These are phyloP conservation scores for Rhyacichthys aspro DNA, from an alignment of 2,797 vertebrate species.

Conservation along the genomic window DNA sequence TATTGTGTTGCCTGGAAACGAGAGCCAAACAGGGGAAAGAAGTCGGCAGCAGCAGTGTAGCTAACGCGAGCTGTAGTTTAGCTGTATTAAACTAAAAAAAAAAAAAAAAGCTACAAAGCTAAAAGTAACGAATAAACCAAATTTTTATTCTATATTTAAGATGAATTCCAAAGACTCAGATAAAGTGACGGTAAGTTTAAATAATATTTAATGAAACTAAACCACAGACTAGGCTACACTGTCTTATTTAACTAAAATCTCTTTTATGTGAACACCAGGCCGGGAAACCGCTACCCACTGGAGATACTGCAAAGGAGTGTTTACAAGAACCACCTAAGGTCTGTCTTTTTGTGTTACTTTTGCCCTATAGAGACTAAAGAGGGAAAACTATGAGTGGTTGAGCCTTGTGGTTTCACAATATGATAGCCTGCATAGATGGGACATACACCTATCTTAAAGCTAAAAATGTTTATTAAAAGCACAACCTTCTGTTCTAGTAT, in stretches of 20 bases:
- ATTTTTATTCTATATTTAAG: too few species aligned
- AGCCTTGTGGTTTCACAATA: too few species aligned
- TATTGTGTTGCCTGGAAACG: constrained; percentile 54
- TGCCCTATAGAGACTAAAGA: not conserved
- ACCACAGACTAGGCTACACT: too few species aligned
- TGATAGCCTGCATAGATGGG: too few species aligned
- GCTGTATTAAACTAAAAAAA: too few species aligned
- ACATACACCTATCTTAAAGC: too few species aligned
- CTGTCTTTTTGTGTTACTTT: constrained; percentile 5
- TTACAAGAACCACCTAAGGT: constrained; percentile 81
- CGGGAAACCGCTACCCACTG: constrained; percentile 74
- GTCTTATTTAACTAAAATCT: not conserved
- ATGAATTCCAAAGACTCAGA: constrained; percentile 1
- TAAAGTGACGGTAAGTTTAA: constrained; percentile 50
- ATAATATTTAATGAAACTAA: too few species aligned
- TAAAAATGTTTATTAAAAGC: too few species aligned
- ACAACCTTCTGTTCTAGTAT: too few species aligned
- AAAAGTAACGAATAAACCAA: too few species aligned
- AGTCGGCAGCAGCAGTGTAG: not conserved
- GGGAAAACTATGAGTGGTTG: too few species aligned
- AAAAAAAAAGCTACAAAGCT: too few species aligned
- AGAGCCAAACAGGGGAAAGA: constrained; percentile 12
- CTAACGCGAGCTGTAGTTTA: not conserved
- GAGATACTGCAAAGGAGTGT: constrained; percentile 69
- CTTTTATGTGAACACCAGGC: constrained; percentile 69